Evolutionary conservation across 2,888 invertebrate genomes (phyloP), one percentile per base, ranked within the genome.

Genomic region (Scaeva pyrastri): DNA sequence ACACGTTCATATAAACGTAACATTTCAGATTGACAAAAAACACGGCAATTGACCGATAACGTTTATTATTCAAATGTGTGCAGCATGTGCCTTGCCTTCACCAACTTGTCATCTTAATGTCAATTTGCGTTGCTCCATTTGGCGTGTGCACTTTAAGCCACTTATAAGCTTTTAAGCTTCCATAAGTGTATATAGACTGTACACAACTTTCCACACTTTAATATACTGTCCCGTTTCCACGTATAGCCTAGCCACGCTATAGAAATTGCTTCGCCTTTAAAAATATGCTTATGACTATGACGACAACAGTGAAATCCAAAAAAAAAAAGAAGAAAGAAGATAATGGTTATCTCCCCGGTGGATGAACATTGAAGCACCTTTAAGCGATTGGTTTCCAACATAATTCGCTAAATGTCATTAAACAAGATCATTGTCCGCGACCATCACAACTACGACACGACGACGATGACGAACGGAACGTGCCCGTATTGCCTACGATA

Each of bases 391-490:
- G 86, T 78, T 82, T 72, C 82, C 74, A 86, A 78, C 86, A 78
- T 82, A 86, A 82, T 86, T 83, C 75, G 78, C 83, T 76, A 87
- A 78, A 87, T 83, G 83, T 87, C 87, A 87, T 87, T 87, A 87
- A 87, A 87, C 74, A 83, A 74, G 87, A 87, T 87, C 83, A 87
- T 78, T 87, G 87, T 83, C 87, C 83, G 87, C 78, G 83, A 87
- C 87, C 79, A 72, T 56, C 43, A 41, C 36, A 14, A 26, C 52
- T 12, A 52, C 55, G 31, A 60, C 1, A 31, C 36, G 16, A 62
- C 8, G 36, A 23, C 21, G 41, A 21, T 11, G 14, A 16, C n/a
- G 31, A 26, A 31, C 56, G 73, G 11, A 39, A 58, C 39, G 19
- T 58, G 36, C 58, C 66, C 71, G 66, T 55, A n/a, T 75, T 39